Percentiles rank a stretch among this genome's conserved stretches.
Conservation (phyloP, 2,113 vertebrate species). For the Gymnogyps californianus region DNA sequence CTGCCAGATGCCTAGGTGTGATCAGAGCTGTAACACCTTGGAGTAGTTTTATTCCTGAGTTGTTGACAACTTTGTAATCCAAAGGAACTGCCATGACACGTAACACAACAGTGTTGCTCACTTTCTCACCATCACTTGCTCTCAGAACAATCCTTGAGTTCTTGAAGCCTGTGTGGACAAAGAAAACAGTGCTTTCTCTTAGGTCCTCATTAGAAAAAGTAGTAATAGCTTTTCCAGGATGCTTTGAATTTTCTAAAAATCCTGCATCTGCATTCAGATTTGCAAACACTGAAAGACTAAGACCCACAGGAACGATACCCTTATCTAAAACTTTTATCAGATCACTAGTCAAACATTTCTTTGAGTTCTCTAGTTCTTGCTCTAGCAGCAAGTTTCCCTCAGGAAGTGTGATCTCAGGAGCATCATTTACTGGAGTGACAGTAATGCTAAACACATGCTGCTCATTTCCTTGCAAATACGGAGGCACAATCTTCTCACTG, state of each 20-base stretch:
- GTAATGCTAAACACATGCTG: conserved; percentile 78
- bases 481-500: conserved; percentile 75
- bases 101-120: conserved; percentile 88
- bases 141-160: conserved; percentile 88
- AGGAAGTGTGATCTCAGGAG: conserved; percentile 82
- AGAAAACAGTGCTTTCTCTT: conserved; percentile 77
- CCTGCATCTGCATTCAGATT: conserved; percentile 83
- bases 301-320: conserved; percentile 73
- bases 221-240: conserved; percentile 74
- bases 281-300: conserved; percentile 84
- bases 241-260: conserved; percentile 80
- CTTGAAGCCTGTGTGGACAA: conserved; percentile 79
- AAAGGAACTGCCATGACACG: conserved; percentile 80
- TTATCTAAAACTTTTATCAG: conserved; percentile 80
- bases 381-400: conserved; percentile 86
- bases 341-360: conserved; percentile 78
- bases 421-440: conserved; percentile 84
- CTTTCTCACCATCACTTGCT: conserved; percentile 86
- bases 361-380: conserved; percentile 87
- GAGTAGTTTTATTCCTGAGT: conserved; percentile 74
- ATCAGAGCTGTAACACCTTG: conserved; percentile 80
- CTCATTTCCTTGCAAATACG: conserved; percentile 73
- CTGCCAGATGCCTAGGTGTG: conserved; percentile 74
- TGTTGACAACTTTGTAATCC: conserved; percentile 80
- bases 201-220: conserved; percentile 80